Evolutionary conservation across 2,113 vertebrate species (phyloP).

Genomic region (Sylvietta virens): DNA sequence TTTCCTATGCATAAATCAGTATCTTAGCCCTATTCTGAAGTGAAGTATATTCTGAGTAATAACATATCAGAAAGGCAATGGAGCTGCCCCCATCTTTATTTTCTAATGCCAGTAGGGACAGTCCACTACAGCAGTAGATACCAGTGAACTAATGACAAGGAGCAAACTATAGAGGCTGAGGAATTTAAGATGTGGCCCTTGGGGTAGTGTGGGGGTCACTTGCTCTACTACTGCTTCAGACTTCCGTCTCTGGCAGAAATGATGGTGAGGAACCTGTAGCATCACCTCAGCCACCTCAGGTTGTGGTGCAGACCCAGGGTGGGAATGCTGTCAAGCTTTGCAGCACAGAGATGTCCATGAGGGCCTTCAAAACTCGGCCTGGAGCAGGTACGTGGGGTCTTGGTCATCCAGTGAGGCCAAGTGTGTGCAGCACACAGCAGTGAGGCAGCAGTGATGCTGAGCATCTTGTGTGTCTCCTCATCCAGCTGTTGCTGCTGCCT

Average conservation of each 20-base stretch:
- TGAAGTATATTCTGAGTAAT: not conserved
- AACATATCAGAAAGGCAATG: not conserved
- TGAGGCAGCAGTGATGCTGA: not conserved
- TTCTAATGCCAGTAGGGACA: not conserved
- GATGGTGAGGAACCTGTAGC: not conserved
- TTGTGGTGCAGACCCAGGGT: not conserved
- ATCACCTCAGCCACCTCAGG: fast-evolving
- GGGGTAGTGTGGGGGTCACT: fast-evolving
- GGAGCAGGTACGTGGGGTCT: not conserved
- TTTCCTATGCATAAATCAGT: not conserved
- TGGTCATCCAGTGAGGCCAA: not conserved
- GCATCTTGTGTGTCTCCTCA: fast-evolving
- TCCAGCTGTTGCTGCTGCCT: not conserved
- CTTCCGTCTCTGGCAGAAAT: not conserved
- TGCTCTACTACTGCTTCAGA: not conserved
- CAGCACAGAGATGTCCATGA: not conserved
- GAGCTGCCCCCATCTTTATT: not conserved
- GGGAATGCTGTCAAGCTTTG: not conserved
- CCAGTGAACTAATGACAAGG: not conserved
- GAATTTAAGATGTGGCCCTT: not conserved
- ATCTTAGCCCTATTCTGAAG: not conserved
- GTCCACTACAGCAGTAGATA: not conserved
- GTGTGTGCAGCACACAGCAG: not conserved
- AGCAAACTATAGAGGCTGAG: not conserved
- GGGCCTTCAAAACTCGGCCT: not conserved